Evolutionary conservation across 2,113 vertebrate genomes (phyloP).

Genomic region (Onychorhynchus coronatus): DNA sequence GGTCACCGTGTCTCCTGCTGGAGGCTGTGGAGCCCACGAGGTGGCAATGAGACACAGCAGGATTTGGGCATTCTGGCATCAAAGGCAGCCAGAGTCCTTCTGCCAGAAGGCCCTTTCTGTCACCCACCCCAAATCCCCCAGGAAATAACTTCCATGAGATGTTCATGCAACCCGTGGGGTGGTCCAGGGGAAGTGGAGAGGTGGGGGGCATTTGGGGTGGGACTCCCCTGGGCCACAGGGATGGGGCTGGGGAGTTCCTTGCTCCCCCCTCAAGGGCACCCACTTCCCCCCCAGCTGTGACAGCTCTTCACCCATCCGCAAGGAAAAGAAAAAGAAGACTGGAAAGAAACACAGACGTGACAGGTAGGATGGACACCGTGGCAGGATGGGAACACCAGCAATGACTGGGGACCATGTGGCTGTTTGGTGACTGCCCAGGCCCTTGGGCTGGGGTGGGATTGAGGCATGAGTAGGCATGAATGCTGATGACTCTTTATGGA

Average conservation of each 20-base stretch:
- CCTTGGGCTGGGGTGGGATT: background rate
- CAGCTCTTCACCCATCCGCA: slow-evolving; percentile 88
- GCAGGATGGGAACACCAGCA: background rate
- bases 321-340: slow-evolving; percentile 91
- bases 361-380: slow-evolving; percentile 70
- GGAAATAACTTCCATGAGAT: background rate
- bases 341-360: slow-evolving; percentile 93
- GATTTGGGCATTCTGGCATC: background rate
- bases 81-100: background rate
- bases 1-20: background rate
- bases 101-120: background rate
- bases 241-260: background rate
- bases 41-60: background rate
- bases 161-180: background rate
- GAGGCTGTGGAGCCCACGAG: background rate
- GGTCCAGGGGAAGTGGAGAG: background rate
- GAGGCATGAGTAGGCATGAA: background rate
- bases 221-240: background rate
- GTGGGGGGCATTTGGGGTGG: rapidly evolving
- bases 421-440: background rate
- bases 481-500: background rate
- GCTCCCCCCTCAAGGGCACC: background rate
- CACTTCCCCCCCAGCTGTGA: slow-evolving; percentile 78
- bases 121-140: background rate
- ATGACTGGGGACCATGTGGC: background rate